These are phyloP conservation scores for Leptinotarsa undecemlineata DNA, from an alignment of 1,140 invertebrate species.

Conservation along the genomic window DNA sequence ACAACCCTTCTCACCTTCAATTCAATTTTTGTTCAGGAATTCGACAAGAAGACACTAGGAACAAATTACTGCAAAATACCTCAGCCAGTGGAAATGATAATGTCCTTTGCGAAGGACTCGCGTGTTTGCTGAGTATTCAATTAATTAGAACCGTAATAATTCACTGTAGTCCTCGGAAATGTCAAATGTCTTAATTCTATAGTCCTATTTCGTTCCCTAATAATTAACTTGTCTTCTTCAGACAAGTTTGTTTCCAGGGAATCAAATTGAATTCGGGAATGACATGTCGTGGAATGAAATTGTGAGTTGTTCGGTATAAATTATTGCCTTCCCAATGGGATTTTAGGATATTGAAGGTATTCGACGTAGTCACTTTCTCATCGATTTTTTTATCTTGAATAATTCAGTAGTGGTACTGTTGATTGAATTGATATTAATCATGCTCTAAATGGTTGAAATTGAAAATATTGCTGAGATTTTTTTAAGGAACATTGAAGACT, in stretches of 20 bases:
- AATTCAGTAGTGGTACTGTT: no score
- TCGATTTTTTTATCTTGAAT: no score
- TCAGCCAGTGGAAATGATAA: neutral
- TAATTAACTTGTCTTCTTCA: conserved; percentile 29
- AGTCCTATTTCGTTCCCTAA: conserved; percentile 41
- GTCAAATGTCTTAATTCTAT: conserved; percentile 51
- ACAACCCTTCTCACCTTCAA: no score
- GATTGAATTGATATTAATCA: no score
- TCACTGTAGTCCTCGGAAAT: conserved; percentile 48
- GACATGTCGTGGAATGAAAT: conserved; percentile 10
- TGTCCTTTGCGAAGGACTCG: conserved; percentile 12
- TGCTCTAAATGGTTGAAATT: no score
- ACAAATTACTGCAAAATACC: neutral
- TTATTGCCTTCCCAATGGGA: neutral
- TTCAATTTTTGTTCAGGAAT: neutral
- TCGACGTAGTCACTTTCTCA: neutral
- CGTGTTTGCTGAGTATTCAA: conserved; percentile 44
- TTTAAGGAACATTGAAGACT: no score
- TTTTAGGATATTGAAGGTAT: neutral
- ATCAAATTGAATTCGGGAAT: conserved; percentile 25
- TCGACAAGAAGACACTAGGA: neutral
- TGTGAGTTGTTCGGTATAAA: neutral
- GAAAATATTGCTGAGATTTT: no score
- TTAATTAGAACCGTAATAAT: conserved; percentile 51
- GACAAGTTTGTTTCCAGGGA: conserved; percentile 19